Conservation (phyloP, 2,888 invertebrate genomes). For the Harpalus rufipes region DNA sequence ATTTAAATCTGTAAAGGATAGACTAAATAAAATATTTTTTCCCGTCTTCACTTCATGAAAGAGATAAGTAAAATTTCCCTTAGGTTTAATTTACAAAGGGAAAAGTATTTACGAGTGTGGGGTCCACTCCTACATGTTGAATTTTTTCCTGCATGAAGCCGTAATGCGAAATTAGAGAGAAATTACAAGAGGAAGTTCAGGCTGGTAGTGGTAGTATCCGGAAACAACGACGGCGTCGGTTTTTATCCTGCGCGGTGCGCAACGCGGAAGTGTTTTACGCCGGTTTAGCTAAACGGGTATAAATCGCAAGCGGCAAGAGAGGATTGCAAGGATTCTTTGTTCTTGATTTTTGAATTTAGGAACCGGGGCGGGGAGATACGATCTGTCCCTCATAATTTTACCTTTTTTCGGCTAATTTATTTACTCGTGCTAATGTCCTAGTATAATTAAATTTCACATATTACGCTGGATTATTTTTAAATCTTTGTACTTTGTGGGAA, state of each 20-base stretch:
- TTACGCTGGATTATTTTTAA: constrained; percentile 10
- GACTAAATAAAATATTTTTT: too few species aligned
- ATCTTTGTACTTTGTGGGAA: background rate
- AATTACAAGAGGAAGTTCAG: constrained; percentile 16
- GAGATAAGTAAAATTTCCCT: too few species aligned
- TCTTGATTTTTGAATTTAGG: constrained; percentile 35
- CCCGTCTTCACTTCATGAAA: too few species aligned
- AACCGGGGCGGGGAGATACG: constrained; percentile 22
- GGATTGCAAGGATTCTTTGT: constrained; percentile 35
- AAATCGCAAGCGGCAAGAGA: constrained; percentile 28
- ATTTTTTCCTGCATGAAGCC: constrained; percentile 18
- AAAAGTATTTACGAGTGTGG: too few species aligned
- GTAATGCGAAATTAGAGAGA: constrained; percentile 38
- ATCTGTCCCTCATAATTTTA: constrained; percentile 25
- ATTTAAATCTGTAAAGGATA: too few species aligned
- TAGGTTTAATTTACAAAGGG: too few species aligned
- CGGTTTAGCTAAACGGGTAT: constrained; percentile 52
- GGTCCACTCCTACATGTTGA: constrained; percentile 1
- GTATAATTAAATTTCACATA: constrained; percentile 18
- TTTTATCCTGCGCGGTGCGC: constrained; percentile 43
- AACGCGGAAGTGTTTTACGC: constrained; percentile 36
- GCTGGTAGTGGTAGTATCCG: background rate
- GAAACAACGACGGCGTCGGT: constrained; percentile 25
- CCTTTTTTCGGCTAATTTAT: constrained; percentile 33
- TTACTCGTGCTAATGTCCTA: constrained; percentile 10